Percentiles rank a stretch among this genome's conserved stretches.
phyloP scores from a whole-genome alignment of 2,113 vertebrate genomes.

The Sturnus vulgaris region DNA sequence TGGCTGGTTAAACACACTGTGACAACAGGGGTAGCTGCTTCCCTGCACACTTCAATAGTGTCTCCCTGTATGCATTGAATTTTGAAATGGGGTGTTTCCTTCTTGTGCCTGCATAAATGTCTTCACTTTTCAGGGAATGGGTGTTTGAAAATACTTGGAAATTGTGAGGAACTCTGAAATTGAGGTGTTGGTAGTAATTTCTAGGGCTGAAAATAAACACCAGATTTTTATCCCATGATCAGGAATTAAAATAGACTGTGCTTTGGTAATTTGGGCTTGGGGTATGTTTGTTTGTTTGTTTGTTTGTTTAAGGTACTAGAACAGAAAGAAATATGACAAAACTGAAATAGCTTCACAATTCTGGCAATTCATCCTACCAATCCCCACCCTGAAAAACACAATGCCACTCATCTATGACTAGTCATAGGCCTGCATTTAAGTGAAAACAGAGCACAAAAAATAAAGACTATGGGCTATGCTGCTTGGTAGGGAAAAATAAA shows the following conservation, averaged over 20 bases:
- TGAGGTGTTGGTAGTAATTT: background rate
- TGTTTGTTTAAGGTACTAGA: background rate
- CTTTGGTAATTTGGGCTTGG: background rate
- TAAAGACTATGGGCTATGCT: background rate
- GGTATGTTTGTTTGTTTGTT: background rate
- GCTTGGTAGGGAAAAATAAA: background rate
- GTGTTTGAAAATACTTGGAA: background rate
- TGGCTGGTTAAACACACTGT: background rate
- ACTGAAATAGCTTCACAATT: background rate
- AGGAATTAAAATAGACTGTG: background rate
- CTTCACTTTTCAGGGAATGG: background rate
- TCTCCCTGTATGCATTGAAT: background rate
- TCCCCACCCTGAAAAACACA: background rate
- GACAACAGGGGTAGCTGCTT: background rate
- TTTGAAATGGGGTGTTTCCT: background rate
- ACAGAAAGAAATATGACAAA: background rate
- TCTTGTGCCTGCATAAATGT: background rate
- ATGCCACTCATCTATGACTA: background rate
- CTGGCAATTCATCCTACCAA: background rate
- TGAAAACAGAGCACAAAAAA: background rate
- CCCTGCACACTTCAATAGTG: background rate
- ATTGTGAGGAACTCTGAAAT: background rate
- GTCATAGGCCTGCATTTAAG: background rate
- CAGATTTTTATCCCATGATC: background rate
- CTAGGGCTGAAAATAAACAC: background rate